These are phyloP conservation scores for Tympanuchus pallidicinctus DNA, from an alignment of 2,113 vertebrate species.

Conservation along the genomic window DNA sequence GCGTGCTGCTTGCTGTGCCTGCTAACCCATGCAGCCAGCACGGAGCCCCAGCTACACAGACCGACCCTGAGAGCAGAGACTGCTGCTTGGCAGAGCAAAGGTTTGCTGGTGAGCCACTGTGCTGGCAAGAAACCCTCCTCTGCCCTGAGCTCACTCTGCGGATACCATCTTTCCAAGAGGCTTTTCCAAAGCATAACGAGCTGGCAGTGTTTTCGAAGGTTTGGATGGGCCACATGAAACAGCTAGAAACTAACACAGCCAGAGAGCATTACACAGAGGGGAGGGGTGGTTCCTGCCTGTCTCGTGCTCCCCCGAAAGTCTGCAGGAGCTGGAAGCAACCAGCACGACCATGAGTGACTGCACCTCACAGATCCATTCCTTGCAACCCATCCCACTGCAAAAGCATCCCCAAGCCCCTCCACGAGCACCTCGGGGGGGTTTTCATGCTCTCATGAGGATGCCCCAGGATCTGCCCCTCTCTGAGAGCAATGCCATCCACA, in stretches of 20 bases:
- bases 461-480: background rate
- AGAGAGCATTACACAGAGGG: background rate
- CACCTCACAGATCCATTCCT: background rate
- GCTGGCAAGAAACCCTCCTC: background rate
- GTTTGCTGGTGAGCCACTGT: background rate
- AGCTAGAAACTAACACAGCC: background rate
- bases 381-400: background rate
- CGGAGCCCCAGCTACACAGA: background rate
- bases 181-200: background rate
- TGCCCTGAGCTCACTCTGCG: background rate
- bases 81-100: background rate
- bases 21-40: rapidly evolving
- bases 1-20: background rate
- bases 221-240: background rate
- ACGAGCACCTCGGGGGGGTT: background rate
- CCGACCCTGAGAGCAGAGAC: background rate
- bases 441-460: background rate
- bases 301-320: background rate
- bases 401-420: background rate
- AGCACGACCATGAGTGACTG: rapidly evolving
- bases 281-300: background rate
- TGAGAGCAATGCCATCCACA: background rate
- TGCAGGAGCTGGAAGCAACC: background rate
- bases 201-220: background rate
- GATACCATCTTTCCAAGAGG: background rate